Percentiles rank a stretch among this genome's conserved stretches.
These are phyloP conservation scores for Glossophaga mutica DNA, from an alignment of 2,797 vertebrate genomes.

Conservation along the genomic window DNA sequence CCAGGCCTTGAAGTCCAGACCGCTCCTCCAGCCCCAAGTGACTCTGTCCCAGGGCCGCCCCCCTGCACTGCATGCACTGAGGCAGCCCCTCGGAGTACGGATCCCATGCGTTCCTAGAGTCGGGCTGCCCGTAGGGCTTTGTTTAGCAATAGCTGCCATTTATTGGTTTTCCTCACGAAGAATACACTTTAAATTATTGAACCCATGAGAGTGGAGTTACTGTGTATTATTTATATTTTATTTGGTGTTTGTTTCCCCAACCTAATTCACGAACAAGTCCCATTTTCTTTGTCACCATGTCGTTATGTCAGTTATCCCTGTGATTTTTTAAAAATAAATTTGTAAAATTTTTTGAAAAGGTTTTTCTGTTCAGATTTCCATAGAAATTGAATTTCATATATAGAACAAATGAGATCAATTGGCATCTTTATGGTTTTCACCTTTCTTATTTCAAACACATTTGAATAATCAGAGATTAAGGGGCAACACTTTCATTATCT, in stretches of 20 bases:
- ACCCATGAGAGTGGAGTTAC: background rate
- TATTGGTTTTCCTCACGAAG: background rate
- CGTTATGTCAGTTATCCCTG: background rate
- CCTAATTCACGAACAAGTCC: background rate
- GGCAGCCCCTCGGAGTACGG: background rate
- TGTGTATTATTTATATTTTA: background rate
- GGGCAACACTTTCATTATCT: background rate
- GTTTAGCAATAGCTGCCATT: background rate
- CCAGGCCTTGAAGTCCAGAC: background rate
- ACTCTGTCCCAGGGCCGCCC: fast-evolving
- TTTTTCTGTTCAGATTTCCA: background rate
- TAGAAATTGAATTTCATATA: background rate
- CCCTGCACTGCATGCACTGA: fast-evolving
- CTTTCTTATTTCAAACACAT: background rate
- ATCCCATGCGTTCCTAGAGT: background rate
- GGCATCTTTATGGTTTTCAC: background rate
- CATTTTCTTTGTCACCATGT: background rate
- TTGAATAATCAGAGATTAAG: background rate
- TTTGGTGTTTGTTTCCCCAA: background rate
- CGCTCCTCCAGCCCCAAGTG: background rate
- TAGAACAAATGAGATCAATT: background rate
- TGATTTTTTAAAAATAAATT: background rate
- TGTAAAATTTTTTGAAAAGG: background rate
- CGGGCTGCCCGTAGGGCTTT: background rate
- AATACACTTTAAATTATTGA: background rate